Evolutionary conservation across 2,113 vertebrate species (phyloP).

Genomic region (Anolis sagrei): DNA sequence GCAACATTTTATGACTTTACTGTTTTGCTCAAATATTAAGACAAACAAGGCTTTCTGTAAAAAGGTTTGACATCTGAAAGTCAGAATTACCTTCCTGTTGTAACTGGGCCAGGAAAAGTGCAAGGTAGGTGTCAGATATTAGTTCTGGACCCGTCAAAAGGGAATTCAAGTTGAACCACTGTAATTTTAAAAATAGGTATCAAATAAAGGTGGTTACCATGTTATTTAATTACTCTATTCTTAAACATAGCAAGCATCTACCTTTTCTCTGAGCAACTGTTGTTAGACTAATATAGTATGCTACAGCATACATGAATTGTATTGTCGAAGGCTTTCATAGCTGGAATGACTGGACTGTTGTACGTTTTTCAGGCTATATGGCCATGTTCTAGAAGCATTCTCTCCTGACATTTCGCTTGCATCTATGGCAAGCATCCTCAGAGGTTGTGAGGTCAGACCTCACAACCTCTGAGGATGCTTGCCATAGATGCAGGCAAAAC

Average conservation of each 20-base stretch:
- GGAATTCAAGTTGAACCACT: constrained; percentile 99
- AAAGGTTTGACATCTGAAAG: constrained; percentile 51
- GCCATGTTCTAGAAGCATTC: no score
- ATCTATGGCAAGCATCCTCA: no score
- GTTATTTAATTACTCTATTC: constrained; percentile 43
- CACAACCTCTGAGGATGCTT: no score
- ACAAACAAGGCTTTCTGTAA: background rate
- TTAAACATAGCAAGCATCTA: background rate
- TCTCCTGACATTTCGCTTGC: no score
- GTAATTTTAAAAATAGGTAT: constrained; percentile 68
- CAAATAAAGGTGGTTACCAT: constrained; percentile 66
- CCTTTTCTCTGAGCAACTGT: background rate
- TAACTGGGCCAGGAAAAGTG: constrained; percentile 97
- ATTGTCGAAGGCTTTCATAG: no score
- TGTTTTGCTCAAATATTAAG: constrained; percentile 37
- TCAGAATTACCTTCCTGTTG: constrained; percentile 95
- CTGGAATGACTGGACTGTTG: no score
- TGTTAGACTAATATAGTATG: background rate
- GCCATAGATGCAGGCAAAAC: no score
- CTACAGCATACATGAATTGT: background rate
- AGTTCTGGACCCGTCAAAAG: constrained; percentile 97
- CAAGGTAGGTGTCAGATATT: constrained; percentile 98
- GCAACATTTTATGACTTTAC: constrained; percentile 42
- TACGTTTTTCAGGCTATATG: no score
- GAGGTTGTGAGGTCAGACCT: no score